A percentile compares a stretch with the other conserved stretches of the same genome.
Conservation (phyloP, 2,797 vertebrate genomes). For the Trichosurus vulpecula region DNA sequence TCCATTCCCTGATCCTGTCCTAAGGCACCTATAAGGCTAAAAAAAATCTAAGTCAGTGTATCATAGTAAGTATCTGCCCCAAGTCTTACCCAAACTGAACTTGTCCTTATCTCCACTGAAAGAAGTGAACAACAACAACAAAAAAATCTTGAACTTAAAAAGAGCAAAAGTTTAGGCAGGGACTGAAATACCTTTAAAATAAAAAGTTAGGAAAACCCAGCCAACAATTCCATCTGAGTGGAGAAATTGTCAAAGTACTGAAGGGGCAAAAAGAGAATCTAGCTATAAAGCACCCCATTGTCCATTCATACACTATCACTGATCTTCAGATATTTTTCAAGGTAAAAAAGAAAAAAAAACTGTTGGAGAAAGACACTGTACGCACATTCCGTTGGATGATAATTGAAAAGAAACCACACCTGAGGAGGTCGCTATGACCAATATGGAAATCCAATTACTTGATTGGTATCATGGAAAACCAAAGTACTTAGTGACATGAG, state of each 20-base stretch:
- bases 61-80: no score
- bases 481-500: background rate
- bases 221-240: background rate
- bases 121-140: background rate
- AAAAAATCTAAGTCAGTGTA: background rate
- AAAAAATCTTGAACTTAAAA: background rate
- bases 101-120: background rate
- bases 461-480: background rate
- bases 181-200: background rate
- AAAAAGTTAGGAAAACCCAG: background rate
- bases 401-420: background rate
- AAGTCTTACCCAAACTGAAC: background rate
- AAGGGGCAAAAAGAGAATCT: background rate
- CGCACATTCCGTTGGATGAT: background rate
- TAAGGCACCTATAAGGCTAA: background rate
- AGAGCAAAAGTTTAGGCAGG: background rate
- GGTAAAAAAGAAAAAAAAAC: no score
- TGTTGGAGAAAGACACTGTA: background rate
- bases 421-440: background rate
- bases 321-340: background rate
- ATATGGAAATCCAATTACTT: background rate
- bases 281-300: background rate
- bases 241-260: background rate
- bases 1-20: background rate
- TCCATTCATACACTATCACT: background rate